Evolutionary conservation across 2,797 vertebrate species (phyloP).

Genomic region (Crypturellus tataupa): DNA sequence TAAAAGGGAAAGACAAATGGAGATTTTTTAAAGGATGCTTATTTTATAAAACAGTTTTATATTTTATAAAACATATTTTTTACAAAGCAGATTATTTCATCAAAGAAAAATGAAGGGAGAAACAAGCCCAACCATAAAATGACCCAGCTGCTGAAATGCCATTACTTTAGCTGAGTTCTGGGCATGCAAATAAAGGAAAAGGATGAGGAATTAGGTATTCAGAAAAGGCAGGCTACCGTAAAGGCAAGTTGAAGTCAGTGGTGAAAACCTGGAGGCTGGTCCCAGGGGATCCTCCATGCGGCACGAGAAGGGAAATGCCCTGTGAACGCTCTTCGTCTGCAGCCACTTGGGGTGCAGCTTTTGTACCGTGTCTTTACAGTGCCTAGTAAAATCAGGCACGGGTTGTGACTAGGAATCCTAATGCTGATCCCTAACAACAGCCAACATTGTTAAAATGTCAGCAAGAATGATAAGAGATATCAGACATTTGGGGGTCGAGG

Average conservation of each 20-base stretch:
- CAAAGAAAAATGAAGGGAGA: not conserved
- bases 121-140: not conserved
- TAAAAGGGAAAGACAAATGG: not conserved
- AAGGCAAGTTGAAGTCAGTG: not conserved
- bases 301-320: not conserved
- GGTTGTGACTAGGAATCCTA: constrained; percentile 31
- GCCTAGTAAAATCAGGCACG: constrained; percentile 2
- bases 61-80: not conserved
- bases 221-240: not conserved
- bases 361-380: not conserved
- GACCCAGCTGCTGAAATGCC: not conserved
- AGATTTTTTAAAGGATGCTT: not conserved
- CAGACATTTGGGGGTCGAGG: not conserved
- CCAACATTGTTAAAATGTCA: constrained; percentile 38
- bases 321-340: not conserved
- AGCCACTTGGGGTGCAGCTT: not conserved
- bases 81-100: not conserved
- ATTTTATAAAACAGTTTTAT: not conserved
- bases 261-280: not conserved
- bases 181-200: not conserved
- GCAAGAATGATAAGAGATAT: constrained; percentile 34
- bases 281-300: not conserved
- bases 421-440: constrained; percentile 7
- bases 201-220: not conserved
- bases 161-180: not conserved